Base-by-base conservation (phyloP, 2,797 vertebrate species). In the Poeciliopsis paucimaculata region DNA sequence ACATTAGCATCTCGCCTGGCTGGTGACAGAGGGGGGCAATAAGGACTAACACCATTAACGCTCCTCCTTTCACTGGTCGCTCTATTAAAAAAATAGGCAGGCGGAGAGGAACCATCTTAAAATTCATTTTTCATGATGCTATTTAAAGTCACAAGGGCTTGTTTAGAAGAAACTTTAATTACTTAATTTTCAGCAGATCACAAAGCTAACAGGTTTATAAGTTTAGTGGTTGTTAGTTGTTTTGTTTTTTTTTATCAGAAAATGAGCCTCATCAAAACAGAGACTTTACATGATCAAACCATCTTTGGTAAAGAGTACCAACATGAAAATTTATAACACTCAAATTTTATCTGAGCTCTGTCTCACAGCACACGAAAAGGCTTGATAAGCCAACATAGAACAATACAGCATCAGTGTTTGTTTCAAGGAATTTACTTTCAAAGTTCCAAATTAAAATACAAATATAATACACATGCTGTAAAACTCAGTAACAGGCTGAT, bases 31-130 rank as follows among this genome's bases (percentile, higher is more conserved):
- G 45, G 31, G 45, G 49, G 39, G 55, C 10, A 60, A 43, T 57
- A 28, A 75, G 43, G 43, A 45, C 68, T 46, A 46, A 46, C 68
- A 46, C 41, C 43, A 46, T 71, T 71, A 71, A 71, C 43, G 28
- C 41, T 45, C 28, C 23, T 45, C n/a, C 26, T 72, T 46, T 72
- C 13, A 28, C 26, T 28, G 68, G 68, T 46, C 26, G 15, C 68
- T n/a, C 41, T 62, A n/a, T 57, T 70, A 45, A 46, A 72, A 72
- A 72, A 46, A 72, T 10, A 72, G 13, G 68, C 45, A 72, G 26
- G 26, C 43, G 16, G 26, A 72, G 66, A 70, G 15, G 68, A 72
- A 41, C 26, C 12, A 46, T 71, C 26, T 72, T 72, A 46, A 72
- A 72, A 31, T 13, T 5, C 1, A 31, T 45, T 46, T 70, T 60